phyloP scores from a whole-genome alignment of 2,888 invertebrate genomes.

The Oxystoma pomonae region DNA sequence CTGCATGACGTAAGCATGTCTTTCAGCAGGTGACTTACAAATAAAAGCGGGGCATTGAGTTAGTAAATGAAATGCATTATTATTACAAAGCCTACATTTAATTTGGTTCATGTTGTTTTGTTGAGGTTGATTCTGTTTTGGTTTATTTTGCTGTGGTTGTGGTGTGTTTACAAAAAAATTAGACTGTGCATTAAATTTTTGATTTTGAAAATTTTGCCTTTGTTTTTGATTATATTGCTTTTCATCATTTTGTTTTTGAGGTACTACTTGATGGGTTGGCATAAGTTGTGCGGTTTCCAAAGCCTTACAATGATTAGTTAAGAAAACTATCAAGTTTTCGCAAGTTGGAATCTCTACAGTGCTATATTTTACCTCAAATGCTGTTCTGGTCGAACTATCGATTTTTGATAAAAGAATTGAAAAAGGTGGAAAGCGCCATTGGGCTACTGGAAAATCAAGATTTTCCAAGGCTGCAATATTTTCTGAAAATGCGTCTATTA shows the following conservation, averaged over 20 bases:
- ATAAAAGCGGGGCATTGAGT: not conserved
- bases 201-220: not conserved
- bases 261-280: not conserved
- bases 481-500: constrained; percentile 1
- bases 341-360: not conserved
- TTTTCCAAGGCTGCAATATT: not conserved
- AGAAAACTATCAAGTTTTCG: not conserved
- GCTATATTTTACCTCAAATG: constrained; percentile 1
- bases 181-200: not conserved
- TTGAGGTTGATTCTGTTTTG: not conserved
- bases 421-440: not conserved
- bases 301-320: not conserved
- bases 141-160: not conserved
- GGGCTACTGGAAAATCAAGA: not conserved
- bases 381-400: not conserved
- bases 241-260: not conserved
- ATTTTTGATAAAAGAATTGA: not conserved
- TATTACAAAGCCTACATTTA: not conserved
- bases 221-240: not conserved
- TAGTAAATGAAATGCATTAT: not conserved
- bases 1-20: not conserved
- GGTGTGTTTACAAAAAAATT: not conserved
- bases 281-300: not conserved
- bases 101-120: not conserved
- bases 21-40: not conserved